phyloP scores from a whole-genome alignment of 2,113 vertebrate species.

The Desmodus rotundus region DNA sequence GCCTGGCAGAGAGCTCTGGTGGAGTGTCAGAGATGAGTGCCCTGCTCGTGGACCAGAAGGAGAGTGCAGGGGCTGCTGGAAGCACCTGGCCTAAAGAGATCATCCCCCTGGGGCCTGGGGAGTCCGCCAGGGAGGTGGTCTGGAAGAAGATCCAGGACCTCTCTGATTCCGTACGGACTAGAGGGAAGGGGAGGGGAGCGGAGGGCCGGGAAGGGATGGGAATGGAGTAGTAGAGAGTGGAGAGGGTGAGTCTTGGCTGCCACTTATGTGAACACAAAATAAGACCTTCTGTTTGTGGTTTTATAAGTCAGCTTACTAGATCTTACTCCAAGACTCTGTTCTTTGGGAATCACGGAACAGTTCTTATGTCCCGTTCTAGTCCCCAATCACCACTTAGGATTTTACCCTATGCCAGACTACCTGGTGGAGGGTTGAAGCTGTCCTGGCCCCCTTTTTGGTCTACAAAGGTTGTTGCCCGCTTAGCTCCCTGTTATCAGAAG shows the following conservation, averaged over 20 bases:
- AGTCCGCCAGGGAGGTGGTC: background rate
- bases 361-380: background rate
- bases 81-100: background rate
- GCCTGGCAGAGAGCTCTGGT: background rate
- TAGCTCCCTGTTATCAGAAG: background rate
- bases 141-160: slow-evolving; percentile 21
- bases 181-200: accelerated
- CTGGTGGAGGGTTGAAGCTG: accelerated
- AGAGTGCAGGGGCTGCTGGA: background rate
- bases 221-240: background rate
- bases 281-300: background rate
- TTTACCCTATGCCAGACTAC: background rate
- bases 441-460: too few species aligned
- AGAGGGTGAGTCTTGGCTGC: too few species aligned
- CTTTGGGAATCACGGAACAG: background rate
- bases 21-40: background rate
- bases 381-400: too few species aligned
- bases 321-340: background rate
- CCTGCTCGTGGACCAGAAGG: accelerated
- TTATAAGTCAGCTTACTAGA: too few species aligned
- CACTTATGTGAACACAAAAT: background rate
- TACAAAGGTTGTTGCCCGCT: background rate
- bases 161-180: background rate
- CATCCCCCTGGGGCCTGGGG: background rate
- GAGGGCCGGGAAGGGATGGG: background rate